Evolutionary conservation across 2,888 invertebrate genomes (phyloP), one percentile per base, ranked within the genome.

Genomic region (Pogonocherus hispidulus): DNA sequence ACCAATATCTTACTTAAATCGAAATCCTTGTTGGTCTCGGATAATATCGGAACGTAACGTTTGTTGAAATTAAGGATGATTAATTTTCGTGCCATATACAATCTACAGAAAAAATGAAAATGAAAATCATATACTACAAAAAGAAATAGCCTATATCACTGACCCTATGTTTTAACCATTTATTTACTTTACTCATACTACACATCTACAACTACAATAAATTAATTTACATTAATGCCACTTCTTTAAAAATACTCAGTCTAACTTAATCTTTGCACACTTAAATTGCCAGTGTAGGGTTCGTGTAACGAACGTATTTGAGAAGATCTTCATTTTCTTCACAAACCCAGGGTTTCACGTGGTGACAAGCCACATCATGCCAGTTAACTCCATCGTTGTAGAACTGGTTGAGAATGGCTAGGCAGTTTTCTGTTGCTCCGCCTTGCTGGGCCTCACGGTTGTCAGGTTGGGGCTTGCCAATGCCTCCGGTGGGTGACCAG

Each of bases 331-430:
- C 94, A 82, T 94, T 95, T 80, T 96, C 95, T 84, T 96, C 95
- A 83, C 96, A 96, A 32, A 95, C 92, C 87, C 93, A 94, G 0
- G 95, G 92, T 85, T 96, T 96, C 83, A 91, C 91, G 84, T 96
- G 96, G 83, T 95, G 95, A 83, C 96, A 96, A 71, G 95, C 95
- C 55, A 95, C 95, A 82, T 96, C 92, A 83, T 96, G 96, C 95
- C 95, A 95, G 85, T 94, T 93, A 56, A 95, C 92, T 23, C 95
- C 95, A 80, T 96, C 95, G 78, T 94, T 93, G 88, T 96, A 96
- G 88, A 95, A 95, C 84, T 95, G 93, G 87, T 96, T 96, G 59
- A 96, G 87, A 73, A 96, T 88, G 1, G 94, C 95, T 72, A 96
- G 84, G 82, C 95, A 96, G 84, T 94, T 94, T 86, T 96, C 96